Evolutionary conservation across 2,113 vertebrate genomes (phyloP), one percentile per base, ranked within the genome.

Genomic region (Dolichallabes microphthalmus): DNA sequence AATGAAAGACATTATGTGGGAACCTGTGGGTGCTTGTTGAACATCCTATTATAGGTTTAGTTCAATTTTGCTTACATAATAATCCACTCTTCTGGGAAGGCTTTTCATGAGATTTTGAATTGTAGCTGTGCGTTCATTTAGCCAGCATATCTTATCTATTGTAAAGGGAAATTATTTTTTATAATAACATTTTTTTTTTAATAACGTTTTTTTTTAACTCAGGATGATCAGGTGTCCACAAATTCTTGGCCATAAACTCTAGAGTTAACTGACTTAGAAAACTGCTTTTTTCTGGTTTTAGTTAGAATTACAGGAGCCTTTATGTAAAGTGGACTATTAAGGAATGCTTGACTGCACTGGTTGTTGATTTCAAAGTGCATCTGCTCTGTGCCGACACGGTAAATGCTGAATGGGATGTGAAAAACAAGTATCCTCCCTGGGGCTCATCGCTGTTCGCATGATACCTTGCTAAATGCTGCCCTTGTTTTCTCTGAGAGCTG

Each of bases 381-480:
- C n/a, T 77, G 39, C 27, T 25, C 58, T 52, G 52, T 76, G 73
- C 74, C 60, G 3, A 35, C 58, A 55, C 25, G 17, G 19, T 20
- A 14, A 25, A 63, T 17, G 27, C 27, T n/a, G 12, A 71, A 82
- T 20, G 9, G 35, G 84, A 35, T 50, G 53, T 69, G 53, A 80
- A 27, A 45, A 61, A 60, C 8, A 20, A 52, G 10, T 30, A 61
- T 15, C 12, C 68, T 85, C 87, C 60, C 81, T 78, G 63, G 53
- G 74, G 84, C 45, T 87, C 68, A 83, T 85, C 78, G n/a, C 57
- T 82, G 85, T 87, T 90, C 81, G 75, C 73, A 74, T 89, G 88
- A 88, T 91, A 90, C 89, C 88, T 90, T 87, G 81, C 88, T 87
- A 88, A 90, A 90, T 87, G 85, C 87, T 82, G 68, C 63, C 81